phyloP scores from a whole-genome alignment of 2,797 vertebrate species.

The Semotilus atromaculatus region DNA sequence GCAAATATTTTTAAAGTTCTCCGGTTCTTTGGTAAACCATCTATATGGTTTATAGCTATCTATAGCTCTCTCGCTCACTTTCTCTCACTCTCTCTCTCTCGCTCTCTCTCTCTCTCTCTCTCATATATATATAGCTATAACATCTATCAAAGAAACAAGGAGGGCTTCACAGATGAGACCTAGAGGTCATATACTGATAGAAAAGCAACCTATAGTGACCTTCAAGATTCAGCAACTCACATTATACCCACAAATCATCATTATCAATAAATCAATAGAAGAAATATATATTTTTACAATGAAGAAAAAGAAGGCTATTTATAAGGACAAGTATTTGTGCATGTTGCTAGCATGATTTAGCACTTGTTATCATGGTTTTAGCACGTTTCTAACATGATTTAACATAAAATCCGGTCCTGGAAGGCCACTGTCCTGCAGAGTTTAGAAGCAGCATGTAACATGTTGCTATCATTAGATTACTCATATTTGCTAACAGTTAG shows the following conservation, averaged over 20 bases:
- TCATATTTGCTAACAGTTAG: no score
- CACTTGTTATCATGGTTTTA: background rate
- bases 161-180: background rate
- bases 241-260: background rate
- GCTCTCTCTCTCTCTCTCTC: no score
- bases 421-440: no score
- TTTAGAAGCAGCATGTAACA: no score
- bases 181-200: background rate
- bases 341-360: background rate
- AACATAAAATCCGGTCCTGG: background rate
- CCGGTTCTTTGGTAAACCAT: background rate
- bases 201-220: background rate
- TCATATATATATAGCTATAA: no score
- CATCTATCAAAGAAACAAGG: background rate
- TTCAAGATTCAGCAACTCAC: background rate
- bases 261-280: background rate
- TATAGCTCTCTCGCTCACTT: no score
- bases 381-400: background rate
- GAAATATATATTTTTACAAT: background rate
- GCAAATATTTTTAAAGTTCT: background rate
- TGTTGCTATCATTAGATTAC: no score
- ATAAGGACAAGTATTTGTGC: background rate
- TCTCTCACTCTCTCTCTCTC: no score
- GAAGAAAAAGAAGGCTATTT: background rate
- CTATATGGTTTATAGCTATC: no score